These are phyloP conservation scores for Falco rusticolus DNA, from an alignment of 2,797 vertebrate species.

Conservation along the genomic window DNA sequence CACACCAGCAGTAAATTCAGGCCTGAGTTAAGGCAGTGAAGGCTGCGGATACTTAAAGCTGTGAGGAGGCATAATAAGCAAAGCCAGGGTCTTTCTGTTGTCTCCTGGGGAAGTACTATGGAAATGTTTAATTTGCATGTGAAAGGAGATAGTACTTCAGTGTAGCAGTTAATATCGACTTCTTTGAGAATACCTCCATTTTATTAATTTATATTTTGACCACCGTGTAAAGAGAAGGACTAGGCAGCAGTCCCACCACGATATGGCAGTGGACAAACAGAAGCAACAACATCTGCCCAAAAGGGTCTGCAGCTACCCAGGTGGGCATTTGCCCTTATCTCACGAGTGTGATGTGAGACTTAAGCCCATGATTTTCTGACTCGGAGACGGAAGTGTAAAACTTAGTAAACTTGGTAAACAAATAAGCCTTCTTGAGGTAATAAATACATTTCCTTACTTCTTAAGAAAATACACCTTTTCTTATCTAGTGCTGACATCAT, in stretches of 20 bases:
- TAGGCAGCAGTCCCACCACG: neutral
- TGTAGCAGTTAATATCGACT: neutral
- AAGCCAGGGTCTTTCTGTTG: neutral
- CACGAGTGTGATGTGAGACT: neutral
- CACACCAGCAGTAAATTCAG: neutral
- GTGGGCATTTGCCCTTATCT: neutral
- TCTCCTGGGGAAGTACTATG: neutral
- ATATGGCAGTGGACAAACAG: neutral
- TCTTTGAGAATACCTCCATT: neutral
- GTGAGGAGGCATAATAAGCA: neutral
- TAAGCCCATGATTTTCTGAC: constrained; percentile 1
- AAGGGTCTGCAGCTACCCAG: neutral
- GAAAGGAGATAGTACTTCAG: neutral
- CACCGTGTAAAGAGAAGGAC: rapidly evolving
- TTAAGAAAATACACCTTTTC: constrained; percentile 14
- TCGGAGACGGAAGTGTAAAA: neutral
- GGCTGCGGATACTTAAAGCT: neutral
- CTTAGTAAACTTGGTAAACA: neutral
- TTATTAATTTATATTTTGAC: neutral
- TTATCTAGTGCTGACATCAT: neutral
- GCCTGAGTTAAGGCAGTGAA: neutral
- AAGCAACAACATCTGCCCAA: neutral
- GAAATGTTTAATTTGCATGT: constrained; percentile 26
- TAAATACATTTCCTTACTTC: neutral
- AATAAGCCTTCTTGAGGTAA: constrained; percentile 28